Evolutionary conservation across 64 coral and sea anemone genomes (phyloP), one percentile per base, ranked within the genome.

Genomic region (Anthopleura sola): DNA sequence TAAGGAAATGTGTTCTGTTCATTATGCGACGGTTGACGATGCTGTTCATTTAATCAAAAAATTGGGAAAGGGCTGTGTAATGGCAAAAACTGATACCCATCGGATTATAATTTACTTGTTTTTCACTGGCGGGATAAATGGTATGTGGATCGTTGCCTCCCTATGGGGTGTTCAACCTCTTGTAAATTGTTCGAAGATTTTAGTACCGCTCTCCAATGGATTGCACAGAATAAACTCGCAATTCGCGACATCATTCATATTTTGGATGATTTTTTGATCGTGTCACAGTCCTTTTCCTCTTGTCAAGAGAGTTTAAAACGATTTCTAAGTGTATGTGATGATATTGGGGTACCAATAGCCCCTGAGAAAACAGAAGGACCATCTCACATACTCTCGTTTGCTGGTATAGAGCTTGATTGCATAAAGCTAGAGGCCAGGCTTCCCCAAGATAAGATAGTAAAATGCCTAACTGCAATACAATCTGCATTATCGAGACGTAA

Each of bases 241-340:
- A 88, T 88, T 24, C 48, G n/a, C n/a, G n/a, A 81, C 24, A 71
- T 60, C 21, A 37, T 88, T 17, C 86, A 88, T 47, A 88, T 88
- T 48, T 62, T 80, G 24, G 74, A 88, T 88, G 77, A 81, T 60
- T 88, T 78, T 34, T 51, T 80, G 17, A 81, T 88, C 17, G 32
- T 54, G 0, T 74, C 48, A 20, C 5, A 58, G 26, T 36, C 86
- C 13, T 40, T 32, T 20, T 12, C 1, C 28, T 19, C 46, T 55
- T 88, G 86, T 47, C 34, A 60, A 7, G 26, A 39, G 14, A 37
- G n/a, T 37, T 23, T 81, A 14, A 6, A 81, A n/a, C 16, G 23
- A 36, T 88, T 88, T 14, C 24, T 88, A 6, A 12, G 16, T 6
- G 26, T 54, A 34, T 87, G 69, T 51, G 50, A 78, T 7, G 44